Evolutionary conservation across 2,888 invertebrate genomes (phyloP), one percentile per base, ranked within the genome.

Genomic region (Microctonus brassicae): DNA sequence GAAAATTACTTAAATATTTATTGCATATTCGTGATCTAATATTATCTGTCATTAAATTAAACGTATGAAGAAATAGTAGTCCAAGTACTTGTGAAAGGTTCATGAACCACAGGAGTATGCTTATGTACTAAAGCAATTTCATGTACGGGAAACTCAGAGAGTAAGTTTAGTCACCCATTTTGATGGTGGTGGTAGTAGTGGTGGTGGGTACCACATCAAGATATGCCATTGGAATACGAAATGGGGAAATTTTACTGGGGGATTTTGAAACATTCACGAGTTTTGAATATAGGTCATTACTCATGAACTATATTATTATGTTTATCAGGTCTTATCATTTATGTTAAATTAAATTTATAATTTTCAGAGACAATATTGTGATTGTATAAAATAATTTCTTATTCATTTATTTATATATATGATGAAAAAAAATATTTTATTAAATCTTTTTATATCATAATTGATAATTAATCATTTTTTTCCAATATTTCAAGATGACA

Each of bases 21-120:
- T 17, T 26, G 17, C 47, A 47, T 26, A 52, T 7, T 47, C 63
- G 47, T 63, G 63, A 47, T 63, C 47, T 47, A 47, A 63, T 63
- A 63, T 63, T 29, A 52, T 52, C 29, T 9, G 52, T 63, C 63
- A 26, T 63, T 52, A 47, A 47, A 63, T 47, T 63, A 29, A 52
- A 63, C 47, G 17, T 5, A 26, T 63, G 47, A 63, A 47, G 63
- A 63, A 63, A 52, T 24, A 47, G 63, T 17, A 47, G 26, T 26
- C n/a, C n/a, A 63, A 42, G 33, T 20, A 26, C 10, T n/a, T 29
- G 63, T 42, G 47, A 39, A 36, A 29, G 29, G 33, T 47, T 47
- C 17, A n/a, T 47, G 47, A 20, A 20, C 17, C 47, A 47, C 47
- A 17, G 17, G 47, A 47, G 47, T 17, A 47, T 47, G 17, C 17